A percentile compares a stretch with the other conserved stretches of the same genome.
Conservation (phyloP, 64 coral and sea anemone genomes). For the Montipora cactus region DNA sequence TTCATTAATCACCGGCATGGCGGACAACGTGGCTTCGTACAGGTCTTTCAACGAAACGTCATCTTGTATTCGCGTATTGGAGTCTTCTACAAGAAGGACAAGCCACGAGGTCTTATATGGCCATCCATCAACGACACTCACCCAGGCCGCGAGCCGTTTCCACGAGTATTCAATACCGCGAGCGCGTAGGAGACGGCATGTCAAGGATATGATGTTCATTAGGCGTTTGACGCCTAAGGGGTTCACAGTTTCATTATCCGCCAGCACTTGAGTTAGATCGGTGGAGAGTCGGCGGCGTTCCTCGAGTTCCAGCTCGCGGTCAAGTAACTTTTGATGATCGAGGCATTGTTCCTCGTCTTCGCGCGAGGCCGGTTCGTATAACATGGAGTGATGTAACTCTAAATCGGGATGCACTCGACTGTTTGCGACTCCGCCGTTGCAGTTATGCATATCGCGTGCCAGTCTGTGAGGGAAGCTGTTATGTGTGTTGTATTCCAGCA, state of each 20-base stretch:
- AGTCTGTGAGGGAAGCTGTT: slow-evolving; percentile 34
- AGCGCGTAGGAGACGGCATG: slow-evolving; percentile 91
- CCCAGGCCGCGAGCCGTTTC: slow-evolving; percentile 97
- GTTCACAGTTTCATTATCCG: slow-evolving; percentile 95
- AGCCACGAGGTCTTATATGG: slow-evolving; percentile 97
- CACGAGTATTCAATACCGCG: slow-evolving; percentile 89
- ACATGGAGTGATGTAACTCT: slow-evolving; percentile 76
- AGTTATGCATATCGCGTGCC: slow-evolving; percentile 73
- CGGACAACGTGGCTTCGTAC: slow-evolving; percentile 89
- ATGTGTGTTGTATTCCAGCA: slow-evolving; percentile 72
- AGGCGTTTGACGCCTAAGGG: slow-evolving; percentile 93
- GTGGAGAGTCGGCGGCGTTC: slow-evolving; percentile 83
- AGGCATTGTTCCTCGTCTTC: slow-evolving; percentile 65
- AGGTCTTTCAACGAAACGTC: slow-evolving; percentile 89
- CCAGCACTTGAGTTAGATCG: slow-evolving; percentile 94
- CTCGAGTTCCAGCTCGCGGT: slow-evolving; percentile 81
- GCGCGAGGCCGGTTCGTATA: slow-evolving; percentile 75
- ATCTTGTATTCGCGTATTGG: slow-evolving; percentile 72
- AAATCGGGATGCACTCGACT: slow-evolving; percentile 74
- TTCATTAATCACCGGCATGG: slow-evolving; percentile 87
- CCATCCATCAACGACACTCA: slow-evolving; percentile 96
- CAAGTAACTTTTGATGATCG: slow-evolving; percentile 83
- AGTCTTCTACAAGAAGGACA: slow-evolving; percentile 92
- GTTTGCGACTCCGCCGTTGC: slow-evolving; percentile 71
- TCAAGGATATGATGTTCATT: slow-evolving; percentile 90